Conservation (phyloP, 2,113 vertebrate genomes). For the Scolopax mira region DNA sequence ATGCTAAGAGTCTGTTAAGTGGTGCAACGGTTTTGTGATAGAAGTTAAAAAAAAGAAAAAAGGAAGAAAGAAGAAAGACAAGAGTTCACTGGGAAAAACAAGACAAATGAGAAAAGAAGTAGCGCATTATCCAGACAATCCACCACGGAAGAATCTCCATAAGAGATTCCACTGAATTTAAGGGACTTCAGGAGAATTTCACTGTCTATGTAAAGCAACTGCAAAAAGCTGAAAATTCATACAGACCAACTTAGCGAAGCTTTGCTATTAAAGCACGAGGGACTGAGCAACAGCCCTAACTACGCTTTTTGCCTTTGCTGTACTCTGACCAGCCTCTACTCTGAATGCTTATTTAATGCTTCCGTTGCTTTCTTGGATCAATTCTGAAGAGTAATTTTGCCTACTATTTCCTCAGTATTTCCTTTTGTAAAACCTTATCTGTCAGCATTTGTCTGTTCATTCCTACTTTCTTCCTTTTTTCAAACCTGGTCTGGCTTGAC, state of each 20-base stretch:
- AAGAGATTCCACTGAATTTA: background rate
- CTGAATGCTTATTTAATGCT: background rate
- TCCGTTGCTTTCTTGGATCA: background rate
- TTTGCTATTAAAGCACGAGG: background rate
- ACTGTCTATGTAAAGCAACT: background rate
- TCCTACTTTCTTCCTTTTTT: background rate
- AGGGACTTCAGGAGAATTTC: background rate
- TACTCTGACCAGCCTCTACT: background rate
- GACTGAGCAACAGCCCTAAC: background rate
- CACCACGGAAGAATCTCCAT: background rate
- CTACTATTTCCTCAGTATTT: background rate
- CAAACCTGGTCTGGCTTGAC: background rate
- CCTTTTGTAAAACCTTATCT: background rate
- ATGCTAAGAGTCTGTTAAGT: background rate
- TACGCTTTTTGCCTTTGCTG: background rate
- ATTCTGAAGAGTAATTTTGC: background rate
- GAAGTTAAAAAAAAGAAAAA: background rate
- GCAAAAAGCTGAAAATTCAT: background rate
- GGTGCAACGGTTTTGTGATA: background rate
- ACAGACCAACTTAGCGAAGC: background rate
- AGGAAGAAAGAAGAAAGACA: background rate
- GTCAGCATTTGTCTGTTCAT: background rate
- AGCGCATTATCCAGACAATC: background rate
- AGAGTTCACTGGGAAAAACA: background rate
- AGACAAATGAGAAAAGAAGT: background rate